Conservation (phyloP, 2,888 invertebrate species). For the Lepidonotus clava region DNA sequence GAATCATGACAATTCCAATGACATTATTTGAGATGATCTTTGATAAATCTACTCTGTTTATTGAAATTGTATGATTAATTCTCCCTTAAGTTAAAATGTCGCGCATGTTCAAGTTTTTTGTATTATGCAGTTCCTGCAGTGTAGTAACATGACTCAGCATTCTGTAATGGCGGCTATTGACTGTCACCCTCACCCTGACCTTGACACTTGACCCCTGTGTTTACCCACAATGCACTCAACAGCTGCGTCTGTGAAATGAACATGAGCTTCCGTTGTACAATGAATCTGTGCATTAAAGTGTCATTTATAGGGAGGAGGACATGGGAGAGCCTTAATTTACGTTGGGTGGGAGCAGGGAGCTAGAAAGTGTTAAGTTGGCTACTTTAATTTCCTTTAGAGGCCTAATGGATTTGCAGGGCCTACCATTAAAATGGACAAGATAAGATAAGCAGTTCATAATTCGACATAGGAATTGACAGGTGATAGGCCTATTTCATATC, state of each 20-base stretch:
- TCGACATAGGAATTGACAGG: no score
- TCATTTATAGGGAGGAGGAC: no score
- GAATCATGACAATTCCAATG: background rate
- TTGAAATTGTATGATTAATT: background rate
- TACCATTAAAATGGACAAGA: no score
- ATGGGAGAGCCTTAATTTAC: no score
- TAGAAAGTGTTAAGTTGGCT: no score
- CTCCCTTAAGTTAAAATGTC: background rate
- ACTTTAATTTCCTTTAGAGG: no score
- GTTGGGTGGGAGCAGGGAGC: no score
- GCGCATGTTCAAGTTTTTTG: background rate
- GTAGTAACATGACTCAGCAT: background rate
- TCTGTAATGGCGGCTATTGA: slow-evolving; percentile 15
- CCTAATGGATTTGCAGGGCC: no score
- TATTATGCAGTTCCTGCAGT: background rate
- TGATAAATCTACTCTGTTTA: background rate
- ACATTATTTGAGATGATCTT: background rate
- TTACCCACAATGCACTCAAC: slow-evolving; percentile 37
- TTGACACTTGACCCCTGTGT: background rate
- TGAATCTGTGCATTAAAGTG: slow-evolving; percentile 35
- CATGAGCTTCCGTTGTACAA: slow-evolving; percentile 1
- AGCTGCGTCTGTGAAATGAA: slow-evolving; percentile 38
- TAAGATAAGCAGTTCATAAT: no score
- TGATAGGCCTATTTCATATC: no score
- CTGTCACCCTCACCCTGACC: background rate